Percentiles rank a stretch among this genome's conserved stretches.
phyloP scores from a whole-genome alignment of 1,140 invertebrate genomes.

The Psix sp. region DNA sequence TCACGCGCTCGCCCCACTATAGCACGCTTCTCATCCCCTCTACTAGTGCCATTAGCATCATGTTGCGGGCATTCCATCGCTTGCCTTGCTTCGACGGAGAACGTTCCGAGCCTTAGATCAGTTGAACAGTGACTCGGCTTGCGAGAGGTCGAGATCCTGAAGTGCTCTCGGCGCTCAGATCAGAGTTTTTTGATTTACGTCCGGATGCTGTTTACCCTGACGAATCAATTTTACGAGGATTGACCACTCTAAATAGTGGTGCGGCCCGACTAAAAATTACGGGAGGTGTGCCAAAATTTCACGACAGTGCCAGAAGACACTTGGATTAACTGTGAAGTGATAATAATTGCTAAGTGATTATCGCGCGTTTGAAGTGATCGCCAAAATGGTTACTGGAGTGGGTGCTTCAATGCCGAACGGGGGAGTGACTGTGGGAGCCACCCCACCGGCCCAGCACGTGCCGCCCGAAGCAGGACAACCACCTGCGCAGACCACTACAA shows the following conservation, averaged over 20 bases:
- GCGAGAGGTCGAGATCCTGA: conserved; percentile 64
- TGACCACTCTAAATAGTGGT: background rate
- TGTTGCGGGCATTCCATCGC: conserved; percentile 68
- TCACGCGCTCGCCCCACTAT: conserved; percentile 72
- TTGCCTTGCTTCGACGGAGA: conserved; percentile 69
- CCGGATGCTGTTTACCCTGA: conserved; percentile 5
- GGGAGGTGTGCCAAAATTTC: conserved; percentile 4
- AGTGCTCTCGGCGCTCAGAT: conserved; percentile 8
- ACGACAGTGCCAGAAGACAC: conserved; percentile 23
- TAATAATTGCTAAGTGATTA: conserved; percentile 34
- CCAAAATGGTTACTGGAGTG: conserved; percentile 74
- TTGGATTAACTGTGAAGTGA: conserved; percentile 65
- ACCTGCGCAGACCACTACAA: conserved; percentile 68
- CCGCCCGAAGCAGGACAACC: conserved; percentile 75
- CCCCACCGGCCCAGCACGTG: conserved; percentile 74
- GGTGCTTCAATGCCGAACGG: conserved; percentile 75
- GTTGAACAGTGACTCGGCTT: conserved; percentile 70
- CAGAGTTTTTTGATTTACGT: background rate
- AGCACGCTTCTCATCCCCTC: conserved; percentile 53
- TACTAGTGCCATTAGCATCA: conserved; percentile 49
- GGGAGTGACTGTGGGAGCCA: conserved; percentile 73
- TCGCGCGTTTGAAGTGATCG: conserved; percentile 25
- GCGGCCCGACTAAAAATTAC: background rate
- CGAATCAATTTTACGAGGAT: conserved; percentile 7
- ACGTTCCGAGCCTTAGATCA: conserved; percentile 66